Evolutionary conservation across 2,113 vertebrate species (phyloP).

Genomic region (Lycocorax pyrrhopterus): DNA sequence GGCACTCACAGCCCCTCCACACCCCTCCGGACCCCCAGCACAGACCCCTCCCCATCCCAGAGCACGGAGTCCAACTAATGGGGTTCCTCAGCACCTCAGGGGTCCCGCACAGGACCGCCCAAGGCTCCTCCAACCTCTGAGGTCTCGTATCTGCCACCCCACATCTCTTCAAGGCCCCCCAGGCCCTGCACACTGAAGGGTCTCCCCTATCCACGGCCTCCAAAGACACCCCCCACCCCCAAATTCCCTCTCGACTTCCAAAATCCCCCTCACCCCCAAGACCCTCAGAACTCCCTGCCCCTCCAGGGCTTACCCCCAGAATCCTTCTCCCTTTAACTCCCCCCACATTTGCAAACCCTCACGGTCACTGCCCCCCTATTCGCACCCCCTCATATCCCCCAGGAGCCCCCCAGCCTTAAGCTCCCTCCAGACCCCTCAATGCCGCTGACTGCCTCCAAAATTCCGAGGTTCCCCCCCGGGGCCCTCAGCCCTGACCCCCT

Average conservation of each 20-base stretch:
- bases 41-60: background rate
- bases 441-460: too few relatives aligned
- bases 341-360: too few relatives aligned
- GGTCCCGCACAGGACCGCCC: too few relatives aligned
- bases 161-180: background rate
- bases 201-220: background rate
- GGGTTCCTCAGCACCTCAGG: background rate
- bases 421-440: too few relatives aligned
- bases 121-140: background rate
- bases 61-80: background rate
- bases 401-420: background rate
- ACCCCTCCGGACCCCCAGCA: background rate
- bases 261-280: background rate
- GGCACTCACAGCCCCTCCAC: background rate
- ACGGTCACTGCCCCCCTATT: too few relatives aligned
- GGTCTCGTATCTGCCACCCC: accelerated
- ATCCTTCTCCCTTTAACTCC: background rate
- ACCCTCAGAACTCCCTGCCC: background rate
- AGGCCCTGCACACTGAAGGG: background rate
- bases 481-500: too few relatives aligned
- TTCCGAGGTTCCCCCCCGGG: background rate
- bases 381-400: too few relatives aligned
- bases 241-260: background rate
- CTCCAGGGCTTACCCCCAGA: background rate
- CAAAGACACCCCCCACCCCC: background rate